Evolutionary conservation across 92 coral and sea anemone genomes (phyloP).

Genomic region (Desmophyllum pertusum): DNA sequence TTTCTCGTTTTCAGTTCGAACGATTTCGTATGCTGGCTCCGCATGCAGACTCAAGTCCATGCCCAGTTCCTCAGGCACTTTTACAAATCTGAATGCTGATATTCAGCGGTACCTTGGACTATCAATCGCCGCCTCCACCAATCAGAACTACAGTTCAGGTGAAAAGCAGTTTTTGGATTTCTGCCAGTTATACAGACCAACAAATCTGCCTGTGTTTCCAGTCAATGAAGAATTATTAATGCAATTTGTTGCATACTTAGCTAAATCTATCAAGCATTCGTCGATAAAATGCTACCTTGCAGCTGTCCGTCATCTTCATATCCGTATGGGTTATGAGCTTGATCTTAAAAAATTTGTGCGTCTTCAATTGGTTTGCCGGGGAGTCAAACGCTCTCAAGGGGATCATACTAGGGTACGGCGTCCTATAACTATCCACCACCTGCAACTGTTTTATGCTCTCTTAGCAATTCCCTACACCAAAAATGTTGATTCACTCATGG

Average conservation of each 20-base stretch:
- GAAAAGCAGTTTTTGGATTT: conserved; percentile 50
- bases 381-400: too few relatives aligned
- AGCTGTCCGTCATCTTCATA: conserved; percentile 52
- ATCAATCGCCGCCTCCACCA: conserved; percentile 43
- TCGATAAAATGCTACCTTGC: conserved; percentile 58
- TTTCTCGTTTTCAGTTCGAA: not conserved
- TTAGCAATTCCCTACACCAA: conserved; percentile 27
- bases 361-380: too few relatives aligned
- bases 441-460: conserved; percentile 19
- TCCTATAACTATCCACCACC: too few relatives aligned
- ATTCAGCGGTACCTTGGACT: conserved; percentile 39
- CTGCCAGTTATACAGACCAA: conserved; percentile 15
- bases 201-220: not conserved
- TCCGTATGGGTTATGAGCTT: conserved; percentile 43
- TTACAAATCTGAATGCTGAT: conserved; percentile 32
- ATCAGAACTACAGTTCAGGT: conserved; percentile 54
- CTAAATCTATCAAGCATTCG: conserved; percentile 48
- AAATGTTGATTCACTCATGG: conserved; percentile 50
- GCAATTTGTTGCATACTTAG: conserved; percentile 48
- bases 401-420: too few relatives aligned
- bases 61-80: conserved; percentile 32
- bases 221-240: conserved; percentile 39
- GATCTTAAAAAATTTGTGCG: conserved; percentile 47
- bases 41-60: conserved; percentile 30
- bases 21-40: conserved; percentile 40